Evolutionary conservation across 2,113 vertebrate species (phyloP).

Genomic region (Xiphophorus hellerii): DNA sequence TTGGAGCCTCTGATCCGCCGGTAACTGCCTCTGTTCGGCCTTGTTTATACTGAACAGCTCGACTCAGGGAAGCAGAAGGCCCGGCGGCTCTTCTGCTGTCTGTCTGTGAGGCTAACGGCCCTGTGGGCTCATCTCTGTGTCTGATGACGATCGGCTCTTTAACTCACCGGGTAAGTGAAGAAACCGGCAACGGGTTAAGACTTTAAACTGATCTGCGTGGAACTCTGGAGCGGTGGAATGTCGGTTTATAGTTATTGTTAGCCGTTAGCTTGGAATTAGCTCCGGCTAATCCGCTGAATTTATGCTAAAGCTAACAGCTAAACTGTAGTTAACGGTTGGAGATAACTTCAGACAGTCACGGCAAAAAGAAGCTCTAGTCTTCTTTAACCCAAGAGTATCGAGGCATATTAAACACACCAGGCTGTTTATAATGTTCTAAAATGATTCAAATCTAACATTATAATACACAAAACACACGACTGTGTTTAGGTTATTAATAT

Average conservation of each 20-base stretch:
- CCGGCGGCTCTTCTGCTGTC: conserved; percentile 38
- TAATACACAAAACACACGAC: background rate
- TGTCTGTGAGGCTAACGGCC: conserved; percentile 40
- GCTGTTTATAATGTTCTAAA: background rate
- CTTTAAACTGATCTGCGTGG: fast-evolving
- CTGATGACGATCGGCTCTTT: conserved; percentile 58
- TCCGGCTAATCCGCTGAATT: background rate
- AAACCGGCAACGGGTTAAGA: fast-evolving
- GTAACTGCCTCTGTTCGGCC: conserved; percentile 26
- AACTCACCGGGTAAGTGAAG: conserved; percentile 69
- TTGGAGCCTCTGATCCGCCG: background rate
- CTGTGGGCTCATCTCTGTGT: conserved; percentile 37
- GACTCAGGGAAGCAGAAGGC: conserved; percentile 60
- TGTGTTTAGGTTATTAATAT: too few species aligned
- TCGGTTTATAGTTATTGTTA: conserved; percentile 59
- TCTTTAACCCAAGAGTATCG: background rate
- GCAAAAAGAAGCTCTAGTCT: fast-evolving
- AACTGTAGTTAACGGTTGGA: conserved; percentile 9
- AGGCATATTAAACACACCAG: background rate
- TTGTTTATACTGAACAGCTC: conserved; percentile 76
- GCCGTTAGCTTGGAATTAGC: conserved; percentile 52
- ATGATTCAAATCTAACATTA: background rate
- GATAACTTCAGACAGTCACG: background rate
- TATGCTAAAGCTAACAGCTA: conserved; percentile 54
- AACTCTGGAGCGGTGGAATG: background rate